Base-by-base conservation (phyloP, 2,797 vertebrate species). In the Arnoldichthys spilopterus region DNA sequence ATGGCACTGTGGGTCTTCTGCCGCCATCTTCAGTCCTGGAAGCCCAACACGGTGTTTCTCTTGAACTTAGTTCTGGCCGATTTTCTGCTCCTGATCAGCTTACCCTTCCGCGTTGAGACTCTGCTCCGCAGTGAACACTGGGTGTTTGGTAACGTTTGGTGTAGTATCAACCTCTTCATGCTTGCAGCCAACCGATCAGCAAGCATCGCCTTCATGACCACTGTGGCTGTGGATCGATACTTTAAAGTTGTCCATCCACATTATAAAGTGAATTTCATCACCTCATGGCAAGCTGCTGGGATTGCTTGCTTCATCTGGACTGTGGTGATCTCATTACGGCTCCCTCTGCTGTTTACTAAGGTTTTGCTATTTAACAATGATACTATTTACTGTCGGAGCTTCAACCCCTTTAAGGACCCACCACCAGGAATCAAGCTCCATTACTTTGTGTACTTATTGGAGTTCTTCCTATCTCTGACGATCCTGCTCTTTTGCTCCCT, bases 221-320 rank as follows among this genome's bases (percentile, higher is more conserved):
- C 84, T 2, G 90, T 95, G 80, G 91, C 90, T 0, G 67, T 90
- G 70, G 85, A 95, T 68, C 89, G 90, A n/a, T 95, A 94, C 79
- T 93, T 95, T 77, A 92, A 92, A 84, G 90, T 93, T 56, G 85
- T 94, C 73, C 89, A 92, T 76, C 90, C 94, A 0, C 86, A 91
- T 72, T 89, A 93, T 51, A 0, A 88, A 4, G 67, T 92, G 47
- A 90, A 85, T 74, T 40, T 4, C 0, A 76, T 91, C n/a, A 86
- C 66, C 1, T 7, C 37, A 0, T 56, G 11, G 20, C 78, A 85
- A 22, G 86, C 85, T 0, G 13, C 20, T 0, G 59, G 66, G 34
- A 15, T 92, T 0, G 40, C 82, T 0, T 72, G 24, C 12, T 26
- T 85, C 15, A 86, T 85, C 1, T 95, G 94, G 92, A n/a, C 53